Evolutionary conservation across 2,888 invertebrate species (phyloP).

Genomic region (Gibbula magus): DNA sequence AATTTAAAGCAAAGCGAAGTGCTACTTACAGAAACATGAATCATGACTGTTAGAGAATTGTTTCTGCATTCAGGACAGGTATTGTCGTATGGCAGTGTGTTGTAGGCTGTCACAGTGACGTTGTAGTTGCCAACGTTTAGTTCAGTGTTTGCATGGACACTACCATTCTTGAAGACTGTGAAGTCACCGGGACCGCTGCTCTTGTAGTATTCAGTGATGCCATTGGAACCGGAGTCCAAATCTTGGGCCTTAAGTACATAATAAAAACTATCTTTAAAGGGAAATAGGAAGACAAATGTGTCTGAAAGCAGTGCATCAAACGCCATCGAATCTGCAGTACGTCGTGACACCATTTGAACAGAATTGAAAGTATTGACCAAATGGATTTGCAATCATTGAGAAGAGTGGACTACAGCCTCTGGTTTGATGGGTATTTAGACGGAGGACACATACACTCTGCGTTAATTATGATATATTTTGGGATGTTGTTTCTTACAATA

Average conservation of each 20-base stretch:
- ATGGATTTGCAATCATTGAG: too few species aligned
- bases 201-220: neutral
- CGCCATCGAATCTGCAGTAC: too few species aligned
- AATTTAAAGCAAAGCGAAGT: too few species aligned
- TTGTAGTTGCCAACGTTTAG: neutral
- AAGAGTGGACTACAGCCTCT: too few species aligned
- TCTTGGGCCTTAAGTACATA: neutral
- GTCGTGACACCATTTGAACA: too few species aligned
- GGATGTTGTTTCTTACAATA: too few species aligned
- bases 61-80: neutral
- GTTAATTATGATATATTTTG: too few species aligned
- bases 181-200: neutral
- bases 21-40: conserved; percentile 16
- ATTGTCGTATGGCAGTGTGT: conserved; percentile 3
- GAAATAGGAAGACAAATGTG: too few species aligned
- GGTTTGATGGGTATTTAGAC: too few species aligned
- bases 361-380: too few species aligned
- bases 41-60: neutral
- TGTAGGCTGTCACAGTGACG: conserved; percentile 14
- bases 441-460: too few species aligned
- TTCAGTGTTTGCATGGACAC: neutral
- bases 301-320: too few species aligned
- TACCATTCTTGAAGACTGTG: neutral
- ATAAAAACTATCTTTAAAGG: neutral
- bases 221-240: neutral